Evolutionary conservation across 2,888 invertebrate species (phyloP).

Genomic region (Xylophagus ater): DNA sequence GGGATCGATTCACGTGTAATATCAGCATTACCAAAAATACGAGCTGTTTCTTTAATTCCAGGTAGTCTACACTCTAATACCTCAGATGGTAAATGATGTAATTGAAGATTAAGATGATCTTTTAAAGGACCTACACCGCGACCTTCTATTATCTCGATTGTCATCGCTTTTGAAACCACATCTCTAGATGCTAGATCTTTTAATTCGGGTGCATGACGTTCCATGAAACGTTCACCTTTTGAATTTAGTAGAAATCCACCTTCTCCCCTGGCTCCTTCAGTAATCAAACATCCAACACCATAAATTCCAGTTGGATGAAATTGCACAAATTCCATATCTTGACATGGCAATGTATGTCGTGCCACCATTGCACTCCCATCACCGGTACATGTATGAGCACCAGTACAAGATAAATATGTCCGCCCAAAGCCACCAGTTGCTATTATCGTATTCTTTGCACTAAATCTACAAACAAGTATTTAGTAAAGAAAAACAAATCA

Average conservation of each 20-base stretch:
- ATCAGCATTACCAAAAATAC: constrained; percentile 64
- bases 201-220: constrained; percentile 89
- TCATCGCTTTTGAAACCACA: constrained; percentile 91
- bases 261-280: constrained; percentile 89
- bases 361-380: constrained; percentile 90
- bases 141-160: constrained; percentile 89
- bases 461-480: constrained; percentile 34
- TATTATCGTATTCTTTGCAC: constrained; percentile 49
- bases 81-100: constrained; percentile 87
- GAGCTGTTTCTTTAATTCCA: constrained; percentile 21
- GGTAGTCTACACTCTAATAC: constrained; percentile 51
- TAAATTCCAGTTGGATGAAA: constrained; percentile 97
- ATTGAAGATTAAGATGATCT: constrained; percentile 83
- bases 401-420: constrained; percentile 91
- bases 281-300: constrained; percentile 94
- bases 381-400: constrained; percentile 93
- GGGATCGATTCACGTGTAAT: constrained; percentile 93
- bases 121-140: constrained; percentile 88
- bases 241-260: constrained; percentile 88
- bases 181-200: constrained; percentile 93
- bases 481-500: background rate
- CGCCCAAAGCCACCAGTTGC: constrained; percentile 77
- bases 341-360: constrained; percentile 77
- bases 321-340: constrained; percentile 95
- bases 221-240: constrained; percentile 93